phyloP scores from a whole-genome alignment of 2,113 vertebrate species.

The Gopherus flavomarginatus region DNA sequence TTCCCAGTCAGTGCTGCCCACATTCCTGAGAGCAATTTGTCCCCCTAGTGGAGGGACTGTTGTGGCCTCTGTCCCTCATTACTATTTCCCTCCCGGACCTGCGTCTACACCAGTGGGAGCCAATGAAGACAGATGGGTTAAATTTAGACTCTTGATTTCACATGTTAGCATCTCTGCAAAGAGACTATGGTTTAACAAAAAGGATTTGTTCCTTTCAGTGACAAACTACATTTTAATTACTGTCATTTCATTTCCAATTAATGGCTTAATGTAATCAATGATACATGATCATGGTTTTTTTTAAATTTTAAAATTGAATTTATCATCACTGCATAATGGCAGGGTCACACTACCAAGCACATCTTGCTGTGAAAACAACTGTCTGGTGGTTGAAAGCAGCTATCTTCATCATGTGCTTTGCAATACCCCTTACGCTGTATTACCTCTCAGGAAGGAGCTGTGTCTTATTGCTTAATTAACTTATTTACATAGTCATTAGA shows the following conservation, averaged over 20 bases:
- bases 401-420: background rate
- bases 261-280: constrained; percentile 1
- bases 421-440: constrained; percentile 34
- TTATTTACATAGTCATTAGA: constrained; percentile 47
- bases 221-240: background rate
- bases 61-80: background rate
- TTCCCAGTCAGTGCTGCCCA: background rate
- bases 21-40: background rate
- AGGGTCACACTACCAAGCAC: constrained; percentile 20
- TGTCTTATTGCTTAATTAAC: constrained; percentile 40
- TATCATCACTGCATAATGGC: constrained; percentile 39
- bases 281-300: background rate
- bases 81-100: background rate
- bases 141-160: background rate
- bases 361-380: background rate
- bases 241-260: background rate
- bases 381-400: background rate
- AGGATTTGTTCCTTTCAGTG: background rate
- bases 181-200: constrained; percentile 12
- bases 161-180: background rate
- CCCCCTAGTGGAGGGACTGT: background rate
- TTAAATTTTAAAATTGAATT: background rate
- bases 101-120: background rate
- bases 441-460: background rate
- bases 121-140: background rate